Conservation (phyloP, 2,113 vertebrate species). For the Stigmatopora argus region DNA sequence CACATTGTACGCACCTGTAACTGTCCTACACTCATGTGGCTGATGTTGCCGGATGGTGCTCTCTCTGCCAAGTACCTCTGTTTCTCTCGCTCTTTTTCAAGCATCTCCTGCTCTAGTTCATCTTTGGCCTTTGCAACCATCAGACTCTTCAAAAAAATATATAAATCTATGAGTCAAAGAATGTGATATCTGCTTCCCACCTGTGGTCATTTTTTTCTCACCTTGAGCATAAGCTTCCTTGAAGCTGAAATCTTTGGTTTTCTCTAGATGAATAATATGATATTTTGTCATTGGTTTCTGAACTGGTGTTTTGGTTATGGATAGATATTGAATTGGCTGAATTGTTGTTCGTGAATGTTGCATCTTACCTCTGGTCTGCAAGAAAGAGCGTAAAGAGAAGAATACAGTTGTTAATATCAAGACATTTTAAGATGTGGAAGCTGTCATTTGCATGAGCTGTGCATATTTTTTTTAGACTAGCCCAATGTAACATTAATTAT, state of each 20-base stretch:
- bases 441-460: background rate
- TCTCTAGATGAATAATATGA: conserved; percentile 54
- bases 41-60: conserved; percentile 70
- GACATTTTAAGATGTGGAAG: conserved; percentile 2
- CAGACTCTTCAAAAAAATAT: conserved; percentile 74
- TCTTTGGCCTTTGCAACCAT: conserved; percentile 94
- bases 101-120: conserved; percentile 81
- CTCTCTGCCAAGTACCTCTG: conserved; percentile 78
- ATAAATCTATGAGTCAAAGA: background rate
- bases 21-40: conserved; percentile 73
- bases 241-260: conserved; percentile 93
- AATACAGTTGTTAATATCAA: background rate
- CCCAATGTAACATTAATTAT: background rate
- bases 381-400: conserved; percentile 13
- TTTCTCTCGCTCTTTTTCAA: conserved; percentile 84
- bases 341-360: background rate
- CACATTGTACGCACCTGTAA: conserved; percentile 74
- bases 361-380: conserved; percentile 64
- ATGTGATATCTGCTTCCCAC: conserved; percentile 26
- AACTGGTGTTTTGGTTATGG: background rate
- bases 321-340: background rate
- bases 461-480: background rate
- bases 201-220: conserved; percentile 49
- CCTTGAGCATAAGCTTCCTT: conserved; percentile 87
- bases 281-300: background rate